Evolutionary conservation across 2,113 vertebrate genomes (phyloP).

Genomic region (Dolichotis patagonum): DNA sequence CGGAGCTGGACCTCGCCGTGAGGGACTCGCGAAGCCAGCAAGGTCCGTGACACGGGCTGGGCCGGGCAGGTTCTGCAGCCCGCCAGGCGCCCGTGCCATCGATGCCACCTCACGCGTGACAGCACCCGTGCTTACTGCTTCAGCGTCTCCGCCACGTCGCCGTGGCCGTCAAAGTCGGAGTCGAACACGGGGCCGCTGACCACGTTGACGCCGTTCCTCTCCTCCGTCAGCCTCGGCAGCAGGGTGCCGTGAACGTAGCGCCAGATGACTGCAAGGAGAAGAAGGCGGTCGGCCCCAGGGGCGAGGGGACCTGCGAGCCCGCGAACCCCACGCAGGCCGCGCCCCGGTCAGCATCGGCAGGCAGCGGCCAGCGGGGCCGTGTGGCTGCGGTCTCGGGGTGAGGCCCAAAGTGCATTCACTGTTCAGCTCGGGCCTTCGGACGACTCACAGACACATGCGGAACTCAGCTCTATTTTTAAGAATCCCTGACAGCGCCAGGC

Average conservation of each 20-base stretch:
- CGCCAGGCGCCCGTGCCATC: background rate
- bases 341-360: background rate
- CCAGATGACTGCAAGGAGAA: constrained; percentile 91
- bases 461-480: background rate
- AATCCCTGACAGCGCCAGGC: background rate
- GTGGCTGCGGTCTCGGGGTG: background rate
- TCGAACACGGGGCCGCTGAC: constrained; percentile 97
- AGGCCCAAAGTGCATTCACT: background rate
- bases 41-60: background rate
- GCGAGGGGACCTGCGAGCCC: background rate
- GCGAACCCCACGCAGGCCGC: no score
- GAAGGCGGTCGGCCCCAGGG: background rate
- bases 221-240: constrained; percentile 86
- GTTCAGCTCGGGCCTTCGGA: background rate
- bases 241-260: constrained; percentile 89
- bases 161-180: constrained; percentile 91
- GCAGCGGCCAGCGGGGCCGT: background rate
- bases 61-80: background rate
- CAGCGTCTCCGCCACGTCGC: constrained; percentile 85
- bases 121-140: constrained; percentile 85
- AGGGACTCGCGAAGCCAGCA: background rate
- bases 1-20: background rate
- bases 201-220: constrained; percentile 92
- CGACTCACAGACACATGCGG: background rate
- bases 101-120: background rate